Conservation (phyloP, 2,888 invertebrate species). For the Ennomos erosarius region DNA sequence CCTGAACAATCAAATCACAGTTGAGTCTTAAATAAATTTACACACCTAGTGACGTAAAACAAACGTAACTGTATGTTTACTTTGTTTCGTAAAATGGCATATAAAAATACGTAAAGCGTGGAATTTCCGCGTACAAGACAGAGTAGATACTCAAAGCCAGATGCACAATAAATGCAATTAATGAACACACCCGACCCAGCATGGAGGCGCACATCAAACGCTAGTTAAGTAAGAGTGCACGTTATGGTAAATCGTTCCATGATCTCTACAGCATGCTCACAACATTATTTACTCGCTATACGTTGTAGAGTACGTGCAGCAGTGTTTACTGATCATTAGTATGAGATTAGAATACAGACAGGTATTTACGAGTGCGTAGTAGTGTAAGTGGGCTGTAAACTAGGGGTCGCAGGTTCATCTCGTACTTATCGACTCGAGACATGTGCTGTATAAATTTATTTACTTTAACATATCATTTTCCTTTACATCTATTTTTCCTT, state of each 20-base stretch:
- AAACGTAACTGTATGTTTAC: too few relatives aligned
- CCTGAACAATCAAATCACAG: too few relatives aligned
- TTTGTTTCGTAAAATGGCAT: too few relatives aligned
- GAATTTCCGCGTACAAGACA: background rate
- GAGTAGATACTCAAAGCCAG: slow-evolving; percentile 24
- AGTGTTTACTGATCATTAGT: slow-evolving; percentile 31
- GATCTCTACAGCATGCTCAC: slow-evolving; percentile 37
- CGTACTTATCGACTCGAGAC: slow-evolving; percentile 6
- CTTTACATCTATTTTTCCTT: too few relatives aligned
- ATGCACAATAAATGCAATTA: slow-evolving; percentile 22
- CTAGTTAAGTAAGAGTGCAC: slow-evolving; percentile 53
- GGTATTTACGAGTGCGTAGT: slow-evolving; percentile 29
- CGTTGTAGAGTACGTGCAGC: slow-evolving; percentile 27
- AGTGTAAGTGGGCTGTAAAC: slow-evolving; percentile 24
- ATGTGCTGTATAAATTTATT: background rate
- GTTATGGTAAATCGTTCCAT: slow-evolving; percentile 51
- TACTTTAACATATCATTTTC: too few relatives aligned
- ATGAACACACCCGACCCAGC: slow-evolving; percentile 41
- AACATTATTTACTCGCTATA: slow-evolving; percentile 33
- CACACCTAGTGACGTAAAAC: too few relatives aligned
- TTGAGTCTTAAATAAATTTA: too few relatives aligned
- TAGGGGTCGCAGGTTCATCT: slow-evolving; percentile 27
- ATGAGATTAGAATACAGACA: slow-evolving; percentile 29
- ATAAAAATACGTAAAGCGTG: too few relatives aligned
- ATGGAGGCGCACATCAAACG: slow-evolving; percentile 41